Evolutionary conservation across 2,113 vertebrate species (phyloP), one percentile per base, ranked within the genome.

Genomic region (Pachyramphus minor): DNA sequence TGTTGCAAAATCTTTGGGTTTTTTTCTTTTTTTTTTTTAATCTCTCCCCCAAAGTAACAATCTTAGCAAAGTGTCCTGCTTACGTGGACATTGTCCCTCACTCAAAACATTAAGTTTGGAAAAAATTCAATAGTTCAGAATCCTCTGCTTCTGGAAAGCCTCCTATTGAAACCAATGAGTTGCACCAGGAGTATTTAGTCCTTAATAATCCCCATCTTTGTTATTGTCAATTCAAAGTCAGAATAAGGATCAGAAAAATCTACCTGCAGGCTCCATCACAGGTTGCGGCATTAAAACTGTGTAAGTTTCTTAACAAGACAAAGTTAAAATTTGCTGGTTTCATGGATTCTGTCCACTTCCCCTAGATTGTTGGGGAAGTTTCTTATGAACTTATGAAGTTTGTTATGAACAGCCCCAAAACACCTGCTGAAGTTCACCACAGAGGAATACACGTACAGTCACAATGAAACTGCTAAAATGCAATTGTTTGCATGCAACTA

Each of bases 371-470:
- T 55, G 19, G 28, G 35, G 14, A 77, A 60, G 17, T 67, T 71
- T 63, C 68, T 44, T 15, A n/a, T 9, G 27, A 77, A 44, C 2
- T 44, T 15, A n/a, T 9, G 14, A 77, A 60, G 17, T 67, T 71
- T 63, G 64, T 44, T 15, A n/a, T 9, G 27, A 77, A 44, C 2
- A 74, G 56, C 24, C 27, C 39, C 45, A 12, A 59, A 74, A 45
- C 0, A 0, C 12, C 15, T 35, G 20, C 30, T 59, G 11, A 64
- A 87, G 45, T 13, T 94, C 49, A 84, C 30, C 74, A 62, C n/a
- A 62, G 22, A 67, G 28, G 15, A 41, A 3, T 12, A 37, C 0
- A 0, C 2, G 6, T 4, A 27, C 12, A 49, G 53, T 9, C 3
- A 3, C 56, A 78, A 30, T 7, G 27, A 75, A 75, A 39, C 47